Conservation (phyloP, 2,888 invertebrate genomes). For the Drosophila setosimentum region DNA sequence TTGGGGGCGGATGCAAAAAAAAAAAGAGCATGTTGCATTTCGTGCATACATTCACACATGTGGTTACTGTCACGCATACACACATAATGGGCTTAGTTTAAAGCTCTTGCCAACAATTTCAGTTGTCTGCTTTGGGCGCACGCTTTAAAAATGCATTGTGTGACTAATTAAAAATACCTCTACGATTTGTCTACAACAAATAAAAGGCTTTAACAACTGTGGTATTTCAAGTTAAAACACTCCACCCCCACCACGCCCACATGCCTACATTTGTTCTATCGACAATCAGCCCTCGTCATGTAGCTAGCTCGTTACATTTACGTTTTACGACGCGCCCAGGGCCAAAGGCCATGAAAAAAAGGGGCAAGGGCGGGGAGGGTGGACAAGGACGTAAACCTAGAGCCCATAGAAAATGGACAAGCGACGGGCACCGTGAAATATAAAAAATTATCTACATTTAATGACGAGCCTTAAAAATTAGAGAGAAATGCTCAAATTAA, state of each 20-base stretch:
- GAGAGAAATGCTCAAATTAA: conserved; percentile 81
- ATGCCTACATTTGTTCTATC: neutral
- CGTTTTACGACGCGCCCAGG: conserved; percentile 74
- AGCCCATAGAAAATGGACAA: conserved; percentile 45
- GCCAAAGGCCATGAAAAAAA: conserved; percentile 44
- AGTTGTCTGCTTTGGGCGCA: conserved; percentile 20
- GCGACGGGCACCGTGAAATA: conserved; percentile 46
- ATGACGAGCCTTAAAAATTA: conserved; percentile 80
- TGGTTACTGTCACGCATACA: conserved; percentile 13
- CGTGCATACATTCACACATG: conserved; percentile 27
- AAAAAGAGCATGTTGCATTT: conserved; percentile 69
- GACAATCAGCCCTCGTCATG: conserved; percentile 36
- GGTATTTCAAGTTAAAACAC: conserved; percentile 30
- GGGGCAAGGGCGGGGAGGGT: conserved; percentile 1
- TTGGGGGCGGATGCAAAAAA: conserved; percentile 30
- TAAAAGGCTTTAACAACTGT: conserved; percentile 67
- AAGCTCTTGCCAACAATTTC: conserved; percentile 23
- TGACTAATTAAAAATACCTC: conserved; percentile 72
- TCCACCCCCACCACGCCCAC: neutral
- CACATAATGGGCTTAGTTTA: conserved; percentile 11
- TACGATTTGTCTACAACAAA: conserved; percentile 53
- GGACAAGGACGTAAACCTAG: conserved; percentile 43
- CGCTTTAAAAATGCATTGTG: conserved; percentile 54
- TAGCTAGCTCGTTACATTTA: conserved; percentile 73
- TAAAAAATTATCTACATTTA: conserved; percentile 82